Percentiles rank a stretch among this genome's conserved stretches.
Conservation (phyloP, 2,797 vertebrate species). For the Ceryle rudis region DNA sequence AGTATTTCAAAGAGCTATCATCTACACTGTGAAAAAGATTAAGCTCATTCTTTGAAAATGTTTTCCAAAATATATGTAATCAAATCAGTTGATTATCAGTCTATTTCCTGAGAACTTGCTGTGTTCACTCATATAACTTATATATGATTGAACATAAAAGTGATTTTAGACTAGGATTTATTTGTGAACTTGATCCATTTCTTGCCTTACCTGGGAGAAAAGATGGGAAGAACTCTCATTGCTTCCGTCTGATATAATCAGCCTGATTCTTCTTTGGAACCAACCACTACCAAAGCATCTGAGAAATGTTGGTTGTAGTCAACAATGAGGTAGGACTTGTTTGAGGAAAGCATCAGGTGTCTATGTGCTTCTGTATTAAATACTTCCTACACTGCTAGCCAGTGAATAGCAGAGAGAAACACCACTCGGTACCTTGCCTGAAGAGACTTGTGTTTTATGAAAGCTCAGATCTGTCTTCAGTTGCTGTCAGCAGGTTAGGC, state of each 20-base stretch:
- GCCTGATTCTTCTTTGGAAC: neutral
- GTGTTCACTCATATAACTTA: neutral
- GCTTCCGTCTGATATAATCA: neutral
- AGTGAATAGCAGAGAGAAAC: neutral
- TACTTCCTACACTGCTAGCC: neutral
- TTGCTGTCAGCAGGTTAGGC: neutral
- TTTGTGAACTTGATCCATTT: neutral
- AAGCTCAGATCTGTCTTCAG: neutral
- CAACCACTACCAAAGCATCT: neutral
- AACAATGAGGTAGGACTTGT: neutral
- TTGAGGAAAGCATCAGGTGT: neutral
- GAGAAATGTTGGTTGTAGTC: neutral
- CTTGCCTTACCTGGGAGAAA: neutral
- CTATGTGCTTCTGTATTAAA: neutral
- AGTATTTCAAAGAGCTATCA: neutral
- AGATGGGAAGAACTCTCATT: neutral
- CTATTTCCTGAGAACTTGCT: neutral
- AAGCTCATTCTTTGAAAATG: neutral
- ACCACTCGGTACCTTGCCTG: fast-evolving
- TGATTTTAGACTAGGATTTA: neutral
- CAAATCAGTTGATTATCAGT: neutral
- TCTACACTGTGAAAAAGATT: neutral
- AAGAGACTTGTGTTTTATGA: neutral
- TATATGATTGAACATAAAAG: neutral
- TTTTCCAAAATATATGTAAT: neutral